phyloP scores from a whole-genome alignment of 2,888 invertebrate genomes.

The Halocaridina rubra region DNA sequence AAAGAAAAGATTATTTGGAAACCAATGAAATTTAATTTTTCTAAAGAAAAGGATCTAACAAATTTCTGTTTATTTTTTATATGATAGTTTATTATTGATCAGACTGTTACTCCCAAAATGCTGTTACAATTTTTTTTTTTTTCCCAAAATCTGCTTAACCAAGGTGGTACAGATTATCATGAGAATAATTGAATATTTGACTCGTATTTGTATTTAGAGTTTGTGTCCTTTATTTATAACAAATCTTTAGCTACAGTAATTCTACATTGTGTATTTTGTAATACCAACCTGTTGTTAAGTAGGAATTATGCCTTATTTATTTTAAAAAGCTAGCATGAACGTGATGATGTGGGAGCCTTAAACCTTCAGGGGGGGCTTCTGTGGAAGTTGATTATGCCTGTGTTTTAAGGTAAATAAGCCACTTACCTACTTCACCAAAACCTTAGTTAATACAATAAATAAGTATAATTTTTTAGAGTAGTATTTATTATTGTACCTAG shows the following conservation, averaged over 20 bases:
- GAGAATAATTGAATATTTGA: not conserved
- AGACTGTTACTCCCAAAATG: not conserved
- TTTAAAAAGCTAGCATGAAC: not conserved
- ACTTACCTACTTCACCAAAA: not conserved
- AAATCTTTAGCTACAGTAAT: not conserved
- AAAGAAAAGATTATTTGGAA: not conserved
- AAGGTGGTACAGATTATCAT: not conserved
- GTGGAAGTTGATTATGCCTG: not conserved
- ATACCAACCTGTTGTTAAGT: not conserved
- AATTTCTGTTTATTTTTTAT: not conserved
- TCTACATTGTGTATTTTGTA: not conserved
- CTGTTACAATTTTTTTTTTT: not conserved
- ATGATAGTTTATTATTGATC: too few relatives aligned
- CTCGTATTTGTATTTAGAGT: not conserved
- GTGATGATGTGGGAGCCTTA: constrained; percentile 10
- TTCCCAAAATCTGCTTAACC: not conserved
- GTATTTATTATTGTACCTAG: too few relatives aligned
- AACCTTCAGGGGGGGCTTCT: constrained; percentile 4
- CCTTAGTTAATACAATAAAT: too few relatives aligned
- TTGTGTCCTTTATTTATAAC: not conserved
- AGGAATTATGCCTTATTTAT: not conserved
- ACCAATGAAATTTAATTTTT: constrained; percentile 6
- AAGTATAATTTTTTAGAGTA: too few relatives aligned
- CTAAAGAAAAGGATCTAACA: not conserved
- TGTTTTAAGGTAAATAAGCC: not conserved